Conservation (phyloP, 2,113 vertebrate genomes). For the Climacteris rufus region DNA sequence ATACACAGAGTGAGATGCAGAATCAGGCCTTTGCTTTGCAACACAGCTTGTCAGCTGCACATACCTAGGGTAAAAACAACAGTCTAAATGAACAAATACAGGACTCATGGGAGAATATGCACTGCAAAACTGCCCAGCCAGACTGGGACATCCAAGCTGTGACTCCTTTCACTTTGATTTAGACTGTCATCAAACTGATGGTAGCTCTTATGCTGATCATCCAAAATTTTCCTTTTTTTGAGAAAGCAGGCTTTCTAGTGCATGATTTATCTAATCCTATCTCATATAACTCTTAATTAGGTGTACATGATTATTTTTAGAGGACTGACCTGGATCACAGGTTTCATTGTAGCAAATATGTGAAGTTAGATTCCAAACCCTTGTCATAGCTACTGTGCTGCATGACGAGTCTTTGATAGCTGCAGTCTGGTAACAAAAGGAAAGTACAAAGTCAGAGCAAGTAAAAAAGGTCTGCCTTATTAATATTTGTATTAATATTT, state of each 20-base stretch:
- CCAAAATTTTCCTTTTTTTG: not conserved
- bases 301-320: not conserved
- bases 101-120: not conserved
- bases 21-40: not conserved
- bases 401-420: not conserved
- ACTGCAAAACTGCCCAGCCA: not conserved
- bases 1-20: not conserved
- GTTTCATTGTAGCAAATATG: not conserved
- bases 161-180: not conserved
- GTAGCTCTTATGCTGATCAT: not conserved
- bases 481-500: not conserved
- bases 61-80: not conserved
- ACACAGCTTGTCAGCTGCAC: not conserved
- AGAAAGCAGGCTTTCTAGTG: not conserved
- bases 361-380: not conserved
- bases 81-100: accelerated
- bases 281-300: not conserved
- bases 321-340: not conserved
- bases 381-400: not conserved
- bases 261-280: not conserved
- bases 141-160: accelerated
- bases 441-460: not conserved
- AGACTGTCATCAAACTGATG: not conserved
- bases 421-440: not conserved
- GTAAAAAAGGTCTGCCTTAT: not conserved